These are phyloP conservation scores for Heliothis virescens DNA, from an alignment of 1,140 invertebrate genomes.

Conservation along the genomic window DNA sequence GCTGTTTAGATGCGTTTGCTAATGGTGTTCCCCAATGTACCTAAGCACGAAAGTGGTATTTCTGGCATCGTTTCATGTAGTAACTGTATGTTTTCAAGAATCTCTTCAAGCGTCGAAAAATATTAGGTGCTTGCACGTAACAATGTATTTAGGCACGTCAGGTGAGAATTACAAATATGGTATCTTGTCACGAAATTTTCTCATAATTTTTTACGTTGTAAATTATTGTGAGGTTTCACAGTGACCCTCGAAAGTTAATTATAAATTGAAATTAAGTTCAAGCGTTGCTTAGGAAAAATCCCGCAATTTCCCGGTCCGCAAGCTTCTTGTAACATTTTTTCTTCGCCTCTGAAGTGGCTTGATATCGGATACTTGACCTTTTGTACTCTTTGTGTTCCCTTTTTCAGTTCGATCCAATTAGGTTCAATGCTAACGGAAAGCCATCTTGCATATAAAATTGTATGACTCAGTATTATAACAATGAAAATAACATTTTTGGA, in stretches of 20 bases:
- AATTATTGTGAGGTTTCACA: not conserved
- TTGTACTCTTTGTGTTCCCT: constrained; percentile 8
- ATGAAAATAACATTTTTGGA: too few relatives aligned
- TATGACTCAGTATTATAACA: not conserved
- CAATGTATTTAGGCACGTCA: too few relatives aligned
- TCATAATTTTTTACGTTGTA: not conserved
- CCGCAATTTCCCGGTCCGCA: not conserved
- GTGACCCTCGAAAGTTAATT: not conserved
- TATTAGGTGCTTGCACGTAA: too few relatives aligned
- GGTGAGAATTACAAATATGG: too few relatives aligned
- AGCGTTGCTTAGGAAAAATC: not conserved
- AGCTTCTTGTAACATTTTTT: constrained; percentile 20
- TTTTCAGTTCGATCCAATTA: constrained; percentile 29
- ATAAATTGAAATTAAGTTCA: not conserved
- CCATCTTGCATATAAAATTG: not conserved
- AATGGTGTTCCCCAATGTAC: too few relatives aligned
- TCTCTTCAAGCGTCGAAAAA: too few relatives aligned
- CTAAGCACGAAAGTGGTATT: too few relatives aligned
- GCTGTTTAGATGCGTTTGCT: too few relatives aligned
- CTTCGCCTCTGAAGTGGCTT: not conserved
- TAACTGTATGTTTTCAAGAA: too few relatives aligned
- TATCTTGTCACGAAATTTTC: too few relatives aligned
- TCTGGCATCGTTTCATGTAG: too few relatives aligned
- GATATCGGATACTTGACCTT: constrained; percentile 24
- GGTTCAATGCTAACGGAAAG: not conserved